Conservation (phyloP, 2,797 vertebrate genomes). For the Crocodylus rhombifer region DNA sequence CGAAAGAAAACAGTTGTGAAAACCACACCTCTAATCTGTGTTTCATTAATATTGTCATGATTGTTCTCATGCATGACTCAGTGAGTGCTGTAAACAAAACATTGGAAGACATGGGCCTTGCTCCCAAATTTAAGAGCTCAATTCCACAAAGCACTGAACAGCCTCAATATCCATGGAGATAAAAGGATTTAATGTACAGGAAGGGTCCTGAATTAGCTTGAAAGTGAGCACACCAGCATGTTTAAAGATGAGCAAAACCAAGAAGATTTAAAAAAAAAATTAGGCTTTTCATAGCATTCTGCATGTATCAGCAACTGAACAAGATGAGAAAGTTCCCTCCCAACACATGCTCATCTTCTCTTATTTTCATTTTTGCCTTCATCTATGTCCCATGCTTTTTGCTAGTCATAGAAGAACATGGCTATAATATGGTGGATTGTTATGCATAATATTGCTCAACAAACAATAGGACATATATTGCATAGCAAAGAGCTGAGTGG, state of each 20-base stretch:
- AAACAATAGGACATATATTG: not conserved
- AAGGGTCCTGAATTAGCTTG: not conserved
- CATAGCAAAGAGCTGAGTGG: not conserved
- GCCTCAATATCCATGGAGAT: not conserved
- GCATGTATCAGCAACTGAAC: not conserved
- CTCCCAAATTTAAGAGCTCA: not conserved
- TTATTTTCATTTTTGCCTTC: not conserved
- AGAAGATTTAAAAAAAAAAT: not conserved
- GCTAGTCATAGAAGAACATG: not conserved
- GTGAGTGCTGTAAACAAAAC: not conserved
- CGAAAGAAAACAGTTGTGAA: not conserved
- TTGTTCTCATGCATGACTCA: not conserved
- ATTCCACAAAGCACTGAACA: accelerated
- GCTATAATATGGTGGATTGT: not conserved
- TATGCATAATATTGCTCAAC: not conserved
- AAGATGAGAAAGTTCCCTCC: not conserved
- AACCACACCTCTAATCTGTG: not conserved
- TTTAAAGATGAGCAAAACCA: not conserved
- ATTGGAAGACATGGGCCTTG: not conserved
- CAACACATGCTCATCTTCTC: not conserved
- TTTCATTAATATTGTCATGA: not conserved
- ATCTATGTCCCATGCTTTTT: not conserved
- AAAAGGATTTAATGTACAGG: not conserved
- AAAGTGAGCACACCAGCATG: not conserved
- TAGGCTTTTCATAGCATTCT: not conserved